phyloP scores from a whole-genome alignment of 1,140 invertebrate species.

The Atopsyche davidsoni region DNA sequence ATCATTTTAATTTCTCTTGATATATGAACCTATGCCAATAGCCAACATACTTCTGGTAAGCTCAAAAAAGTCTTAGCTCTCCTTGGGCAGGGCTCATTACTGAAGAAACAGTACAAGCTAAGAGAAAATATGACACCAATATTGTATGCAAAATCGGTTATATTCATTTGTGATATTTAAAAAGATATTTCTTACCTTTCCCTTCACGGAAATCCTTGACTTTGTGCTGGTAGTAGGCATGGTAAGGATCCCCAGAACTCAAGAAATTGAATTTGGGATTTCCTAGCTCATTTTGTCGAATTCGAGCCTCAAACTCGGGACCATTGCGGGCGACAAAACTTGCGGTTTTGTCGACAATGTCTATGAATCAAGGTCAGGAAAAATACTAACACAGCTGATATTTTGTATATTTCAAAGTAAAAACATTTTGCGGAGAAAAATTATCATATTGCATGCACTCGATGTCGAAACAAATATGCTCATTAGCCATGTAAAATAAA shows the following conservation, averaged over 20 bases:
- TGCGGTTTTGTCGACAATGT: conserved; percentile 98
- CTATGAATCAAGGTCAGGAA: conserved; percentile 49
- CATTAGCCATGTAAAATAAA: no score
- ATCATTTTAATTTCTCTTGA: background rate
- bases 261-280: conserved; percentile 98
- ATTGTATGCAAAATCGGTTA: background rate
- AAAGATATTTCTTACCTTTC: conserved; percentile 53
- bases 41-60: background rate
- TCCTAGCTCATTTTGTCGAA: conserved; percentile 92
- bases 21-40: background rate
- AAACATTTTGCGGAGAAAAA: no score
- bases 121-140: no score
- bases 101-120: no score
- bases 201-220: conserved; percentile 94
- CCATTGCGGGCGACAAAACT: conserved; percentile 98
- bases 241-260: conserved; percentile 94
- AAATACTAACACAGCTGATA: conserved; percentile 22
- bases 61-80: no score
- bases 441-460: no score
- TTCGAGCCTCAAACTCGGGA: conserved; percentile 95
- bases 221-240: conserved; percentile 98
- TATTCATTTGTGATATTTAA: background rate
- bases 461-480: no score
- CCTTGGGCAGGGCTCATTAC: no score
- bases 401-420: no score